These are phyloP conservation scores for Gerris lacustris DNA, from an alignment of 2,888 invertebrate species.

Conservation along the genomic window DNA sequence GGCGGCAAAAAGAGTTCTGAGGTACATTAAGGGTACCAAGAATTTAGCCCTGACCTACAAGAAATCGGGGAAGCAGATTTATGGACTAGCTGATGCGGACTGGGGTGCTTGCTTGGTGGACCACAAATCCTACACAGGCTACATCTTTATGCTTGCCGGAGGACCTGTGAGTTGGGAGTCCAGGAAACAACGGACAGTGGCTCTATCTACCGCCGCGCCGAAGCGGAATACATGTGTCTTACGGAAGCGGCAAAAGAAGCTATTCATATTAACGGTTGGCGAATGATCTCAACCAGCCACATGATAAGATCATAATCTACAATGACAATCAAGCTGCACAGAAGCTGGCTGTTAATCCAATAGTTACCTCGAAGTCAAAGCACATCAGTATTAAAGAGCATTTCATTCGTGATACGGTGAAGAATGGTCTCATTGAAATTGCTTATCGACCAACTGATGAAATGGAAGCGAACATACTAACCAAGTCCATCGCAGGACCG, in stretches of 20 bases:
- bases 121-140: background rate
- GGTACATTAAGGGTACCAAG: background rate
- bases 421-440: too few relatives aligned
- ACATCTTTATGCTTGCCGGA: background rate
- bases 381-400: slow-evolving; percentile 1
- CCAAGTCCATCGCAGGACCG: too few relatives aligned
- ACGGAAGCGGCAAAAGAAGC: background rate
- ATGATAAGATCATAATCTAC: background rate
- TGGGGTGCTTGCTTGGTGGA: background rate
- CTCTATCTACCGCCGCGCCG: slow-evolving; percentile 12
- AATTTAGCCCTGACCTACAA: background rate
- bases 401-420: background rate
- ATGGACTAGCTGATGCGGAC: background rate
- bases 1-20: background rate
- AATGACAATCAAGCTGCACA: background rate
- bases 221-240: slow-evolving; percentile 7
- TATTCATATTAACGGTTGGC: background rate
- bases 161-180: slow-evolving; percentile 1
- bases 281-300: background rate
- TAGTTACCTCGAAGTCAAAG: background rate
- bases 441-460: too few relatives aligned
- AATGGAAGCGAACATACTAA: too few relatives aligned
- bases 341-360: background rate
- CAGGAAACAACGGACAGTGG: slow-evolving; percentile 8
- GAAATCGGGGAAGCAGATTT: background rate